Percentiles rank a stretch among this genome's conserved stretches.
Evolutionary conservation across 2,113 vertebrate species (phyloP).

Genomic region (Trachemys scripta): DNA sequence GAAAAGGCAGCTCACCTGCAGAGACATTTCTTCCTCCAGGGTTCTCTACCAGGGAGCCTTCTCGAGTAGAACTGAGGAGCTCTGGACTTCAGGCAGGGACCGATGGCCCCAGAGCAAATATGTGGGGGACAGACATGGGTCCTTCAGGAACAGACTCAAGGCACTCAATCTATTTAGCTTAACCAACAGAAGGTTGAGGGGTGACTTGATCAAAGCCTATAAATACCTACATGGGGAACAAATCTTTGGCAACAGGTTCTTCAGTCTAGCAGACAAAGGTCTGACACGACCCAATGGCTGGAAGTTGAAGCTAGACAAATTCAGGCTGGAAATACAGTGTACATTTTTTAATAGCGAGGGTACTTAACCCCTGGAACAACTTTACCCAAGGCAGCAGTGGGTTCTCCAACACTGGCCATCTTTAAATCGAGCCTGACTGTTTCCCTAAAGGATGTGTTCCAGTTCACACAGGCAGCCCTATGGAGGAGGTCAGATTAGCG

Average conservation of each 20-base stretch:
- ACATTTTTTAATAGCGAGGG: background rate
- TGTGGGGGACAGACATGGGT: background rate
- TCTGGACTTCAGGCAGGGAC: background rate
- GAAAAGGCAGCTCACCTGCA: background rate
- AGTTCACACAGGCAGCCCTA: background rate
- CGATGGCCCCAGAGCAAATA: background rate
- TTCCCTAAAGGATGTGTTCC: background rate
- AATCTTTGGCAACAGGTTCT: background rate
- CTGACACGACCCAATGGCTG: background rate
- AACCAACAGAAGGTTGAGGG: background rate
- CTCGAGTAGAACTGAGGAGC: background rate
- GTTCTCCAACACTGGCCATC: background rate
- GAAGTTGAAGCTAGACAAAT: background rate
- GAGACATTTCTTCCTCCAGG: background rate
- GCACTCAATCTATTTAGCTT: background rate
- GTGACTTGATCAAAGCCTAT: background rate
- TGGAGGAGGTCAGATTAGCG: background rate
- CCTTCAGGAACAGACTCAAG: background rate
- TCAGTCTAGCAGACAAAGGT: background rate
- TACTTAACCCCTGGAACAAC: background rate
- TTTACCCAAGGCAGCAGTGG: background rate
- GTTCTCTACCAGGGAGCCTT: background rate
- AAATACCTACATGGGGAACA: background rate
- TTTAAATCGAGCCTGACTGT: background rate
- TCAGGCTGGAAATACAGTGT: background rate